A percentile compares a stretch with the other conserved stretches of the same genome.
Conservation (phyloP, 2,113 vertebrate genomes). For the Dolichallabes microphthalmus region DNA sequence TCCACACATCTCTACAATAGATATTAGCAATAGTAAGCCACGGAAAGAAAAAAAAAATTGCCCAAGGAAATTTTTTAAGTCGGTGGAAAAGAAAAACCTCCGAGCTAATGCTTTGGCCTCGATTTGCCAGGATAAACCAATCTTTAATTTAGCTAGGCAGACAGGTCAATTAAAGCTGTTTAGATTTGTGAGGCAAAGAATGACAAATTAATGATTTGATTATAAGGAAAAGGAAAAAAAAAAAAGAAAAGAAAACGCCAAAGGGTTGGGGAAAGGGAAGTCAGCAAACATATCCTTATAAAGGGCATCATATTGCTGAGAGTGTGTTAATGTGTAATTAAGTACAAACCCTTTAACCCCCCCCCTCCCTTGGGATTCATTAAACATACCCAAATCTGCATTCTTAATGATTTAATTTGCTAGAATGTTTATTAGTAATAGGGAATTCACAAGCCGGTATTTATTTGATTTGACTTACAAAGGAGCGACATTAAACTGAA, state of each 20-base stretch:
- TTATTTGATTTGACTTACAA: constrained; percentile 64
- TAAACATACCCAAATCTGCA: constrained; percentile 74
- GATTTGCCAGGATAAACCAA: constrained; percentile 62
- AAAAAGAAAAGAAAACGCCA: too few species aligned
- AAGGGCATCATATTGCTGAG: constrained; percentile 63
- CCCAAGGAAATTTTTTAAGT: neutral
- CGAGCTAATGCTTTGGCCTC: constrained; percentile 43
- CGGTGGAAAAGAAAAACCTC: neutral
- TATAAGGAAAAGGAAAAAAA: too few species aligned
- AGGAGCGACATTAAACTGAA: constrained; percentile 52
- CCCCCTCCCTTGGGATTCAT: constrained; percentile 70
- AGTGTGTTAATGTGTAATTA: constrained; percentile 77
- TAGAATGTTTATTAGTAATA: constrained; percentile 63
- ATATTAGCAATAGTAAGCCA: neutral
- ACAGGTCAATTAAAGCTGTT: constrained; percentile 64
- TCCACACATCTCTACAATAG: neutral
- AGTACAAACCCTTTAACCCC: constrained; percentile 65
- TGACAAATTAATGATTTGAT: constrained; percentile 77
- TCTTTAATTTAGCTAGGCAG: constrained; percentile 71
- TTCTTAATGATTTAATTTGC: constrained; percentile 77
- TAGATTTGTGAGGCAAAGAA: constrained; percentile 70
- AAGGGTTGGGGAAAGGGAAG: constrained; percentile 60
- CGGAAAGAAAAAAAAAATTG: neutral
- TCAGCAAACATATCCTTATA: constrained; percentile 71
- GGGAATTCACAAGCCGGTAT: constrained; percentile 64